These are phyloP conservation scores for Pelobates cultripes DNA, from an alignment of 2,797 vertebrate species.

Conservation along the genomic window DNA sequence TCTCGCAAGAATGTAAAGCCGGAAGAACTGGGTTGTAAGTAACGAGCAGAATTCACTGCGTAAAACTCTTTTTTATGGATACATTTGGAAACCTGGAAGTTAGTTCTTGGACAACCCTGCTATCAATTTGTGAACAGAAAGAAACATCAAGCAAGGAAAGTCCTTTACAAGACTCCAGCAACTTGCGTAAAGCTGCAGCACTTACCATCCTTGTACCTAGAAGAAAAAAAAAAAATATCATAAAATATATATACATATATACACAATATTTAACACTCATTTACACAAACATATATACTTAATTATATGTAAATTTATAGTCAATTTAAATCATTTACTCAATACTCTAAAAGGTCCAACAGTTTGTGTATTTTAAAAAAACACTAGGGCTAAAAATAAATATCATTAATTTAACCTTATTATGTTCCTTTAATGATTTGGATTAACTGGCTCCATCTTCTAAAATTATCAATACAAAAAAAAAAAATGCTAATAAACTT, in stretches of 20 bases:
- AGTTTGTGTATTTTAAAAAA: no score
- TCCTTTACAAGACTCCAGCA: slow-evolving; percentile 88
- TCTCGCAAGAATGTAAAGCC: neutral
- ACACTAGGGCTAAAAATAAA: no score
- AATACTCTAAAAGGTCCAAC: no score
- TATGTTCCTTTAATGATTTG: no score
- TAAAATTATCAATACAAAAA: no score
- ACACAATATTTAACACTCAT: no score
- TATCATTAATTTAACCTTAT: no score
- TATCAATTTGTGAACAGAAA: slow-evolving; percentile 98
- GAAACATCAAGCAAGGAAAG: slow-evolving; percentile 93
- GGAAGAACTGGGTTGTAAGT: slow-evolving; percentile 17
- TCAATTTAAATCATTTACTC: no score
- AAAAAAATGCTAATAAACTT: no score
- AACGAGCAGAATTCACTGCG: slow-evolving; percentile 79
- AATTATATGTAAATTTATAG: no score
- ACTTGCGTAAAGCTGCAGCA: slow-evolving; percentile 85
- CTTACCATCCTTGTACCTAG: slow-evolving; percentile 95
- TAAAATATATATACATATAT: neutral
- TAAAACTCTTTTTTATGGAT: slow-evolving; percentile 97
- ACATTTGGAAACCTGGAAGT: slow-evolving; percentile 86
- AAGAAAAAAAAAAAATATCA: slow-evolving; percentile 48
- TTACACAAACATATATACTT: no score
- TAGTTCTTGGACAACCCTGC: slow-evolving; percentile 87
- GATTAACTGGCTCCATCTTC: no score